phyloP scores from a whole-genome alignment of 2,888 invertebrate genomes.

The Stenolophus ochropezus region DNA sequence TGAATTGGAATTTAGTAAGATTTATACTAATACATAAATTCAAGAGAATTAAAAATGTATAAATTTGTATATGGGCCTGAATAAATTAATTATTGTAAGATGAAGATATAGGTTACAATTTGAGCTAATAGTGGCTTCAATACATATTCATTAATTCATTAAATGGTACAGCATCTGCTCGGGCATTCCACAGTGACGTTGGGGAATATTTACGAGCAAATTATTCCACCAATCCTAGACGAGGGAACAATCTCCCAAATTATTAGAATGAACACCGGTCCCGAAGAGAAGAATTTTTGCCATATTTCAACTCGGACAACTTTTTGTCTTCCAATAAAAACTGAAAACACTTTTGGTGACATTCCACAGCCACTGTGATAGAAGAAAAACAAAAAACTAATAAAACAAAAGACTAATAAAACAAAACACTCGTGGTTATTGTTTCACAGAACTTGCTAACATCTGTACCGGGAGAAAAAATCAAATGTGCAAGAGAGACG shows the following conservation, averaged over 20 bases:
- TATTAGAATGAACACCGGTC: constrained; percentile 12
- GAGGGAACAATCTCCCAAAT: constrained; percentile 20
- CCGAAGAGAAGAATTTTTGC: constrained; percentile 26
- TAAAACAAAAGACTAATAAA: constrained; percentile 11
- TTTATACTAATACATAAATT: not conserved
- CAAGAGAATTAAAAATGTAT: constrained; percentile 11
- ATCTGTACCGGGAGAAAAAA: constrained; percentile 52
- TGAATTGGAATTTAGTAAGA: not conserved
- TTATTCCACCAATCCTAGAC: constrained; percentile 20
- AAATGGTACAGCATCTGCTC: constrained; percentile 22
- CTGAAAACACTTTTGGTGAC: constrained; percentile 31
- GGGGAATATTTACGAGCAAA: not conserved
- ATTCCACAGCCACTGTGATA: constrained; percentile 48
- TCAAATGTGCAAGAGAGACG: constrained; percentile 3
- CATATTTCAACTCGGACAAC: constrained; percentile 20
- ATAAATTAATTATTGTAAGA: constrained; percentile 31
- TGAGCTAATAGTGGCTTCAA: constrained; percentile 13
- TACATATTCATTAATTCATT: constrained; percentile 43
- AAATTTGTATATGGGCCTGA: not conserved
- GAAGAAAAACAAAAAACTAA: constrained; percentile 37
- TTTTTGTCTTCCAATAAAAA: constrained; percentile 4
- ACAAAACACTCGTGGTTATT: constrained; percentile 51
- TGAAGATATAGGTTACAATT: constrained; percentile 43
- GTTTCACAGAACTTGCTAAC: constrained; percentile 59
- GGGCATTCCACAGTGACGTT: constrained; percentile 12